phyloP scores from a whole-genome alignment of 2,113 vertebrate species.

The Bufo bufo region DNA sequence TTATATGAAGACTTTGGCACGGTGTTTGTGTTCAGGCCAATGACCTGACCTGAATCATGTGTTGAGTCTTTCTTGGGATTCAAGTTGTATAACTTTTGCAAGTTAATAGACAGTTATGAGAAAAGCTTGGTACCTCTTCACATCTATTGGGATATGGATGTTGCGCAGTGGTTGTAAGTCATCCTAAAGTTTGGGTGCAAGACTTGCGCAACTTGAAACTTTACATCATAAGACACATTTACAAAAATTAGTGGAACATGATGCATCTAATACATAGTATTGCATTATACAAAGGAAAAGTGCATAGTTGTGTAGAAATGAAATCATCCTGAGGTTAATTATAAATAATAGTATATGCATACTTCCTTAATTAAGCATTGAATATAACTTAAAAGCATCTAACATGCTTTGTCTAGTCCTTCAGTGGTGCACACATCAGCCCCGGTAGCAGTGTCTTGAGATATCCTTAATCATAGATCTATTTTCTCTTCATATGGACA shows the following conservation, averaged over 20 bases:
- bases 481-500: constrained; percentile 85
- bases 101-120: not conserved
- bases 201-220: too few species aligned
- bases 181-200: too few species aligned
- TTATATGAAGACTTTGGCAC: not conserved
- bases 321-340: constrained; percentile 4
- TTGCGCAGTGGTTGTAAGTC: not conserved
- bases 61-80: not conserved
- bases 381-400: not conserved
- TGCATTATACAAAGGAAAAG: not conserved
- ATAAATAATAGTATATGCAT: not conserved
- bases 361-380: not conserved
- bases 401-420: not conserved
- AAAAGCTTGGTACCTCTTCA: too few species aligned
- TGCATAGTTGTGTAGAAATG: not conserved
- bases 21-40: not conserved
- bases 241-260: not conserved
- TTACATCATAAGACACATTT: too few species aligned
- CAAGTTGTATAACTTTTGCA: not conserved
- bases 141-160: not conserved
- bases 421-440: not conserved
- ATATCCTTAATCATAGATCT: constrained; percentile 78
- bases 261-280: not conserved
- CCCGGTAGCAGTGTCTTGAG: not conserved
- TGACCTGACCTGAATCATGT: not conserved